Conservation (phyloP, 2,888 invertebrate species). For the Lasioglossum zephyrum region DNA sequence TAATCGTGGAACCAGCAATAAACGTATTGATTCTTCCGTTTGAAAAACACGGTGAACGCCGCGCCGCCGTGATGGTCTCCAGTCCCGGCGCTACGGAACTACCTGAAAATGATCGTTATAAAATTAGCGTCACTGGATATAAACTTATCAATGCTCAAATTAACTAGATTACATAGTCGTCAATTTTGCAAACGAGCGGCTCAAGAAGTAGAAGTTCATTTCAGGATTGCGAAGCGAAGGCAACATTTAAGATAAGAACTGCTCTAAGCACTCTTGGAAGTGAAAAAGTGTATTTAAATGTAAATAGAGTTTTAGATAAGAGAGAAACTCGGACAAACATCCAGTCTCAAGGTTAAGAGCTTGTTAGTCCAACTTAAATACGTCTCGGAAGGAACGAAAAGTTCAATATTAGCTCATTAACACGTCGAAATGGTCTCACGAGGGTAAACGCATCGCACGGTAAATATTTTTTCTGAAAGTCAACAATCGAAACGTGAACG, state of each 20-base stretch:
- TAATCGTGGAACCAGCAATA: not conserved
- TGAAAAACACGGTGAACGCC: not conserved
- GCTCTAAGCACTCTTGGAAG: not conserved
- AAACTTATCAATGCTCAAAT: too few species aligned
- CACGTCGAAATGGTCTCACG: constrained; percentile 32
- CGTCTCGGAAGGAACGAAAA: constrained; percentile 31
- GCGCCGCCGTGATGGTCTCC: too few species aligned
- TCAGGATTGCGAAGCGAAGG: not conserved
- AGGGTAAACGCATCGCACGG: constrained; percentile 30
- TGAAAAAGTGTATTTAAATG: not conserved
- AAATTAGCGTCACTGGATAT: too few species aligned
- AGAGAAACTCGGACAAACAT: not conserved
- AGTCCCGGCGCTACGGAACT: too few species aligned
- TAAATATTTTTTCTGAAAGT: constrained; percentile 46
- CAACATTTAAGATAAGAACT: not conserved
- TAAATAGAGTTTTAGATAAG: constrained; percentile 2
- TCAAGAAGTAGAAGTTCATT: not conserved
- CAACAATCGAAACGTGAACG: constrained; percentile 13
- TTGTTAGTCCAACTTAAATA: constrained; percentile 20
- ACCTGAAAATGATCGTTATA: too few species aligned
- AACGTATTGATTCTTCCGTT: not conserved
- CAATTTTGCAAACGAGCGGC: not conserved
- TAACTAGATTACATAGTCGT: too few species aligned
- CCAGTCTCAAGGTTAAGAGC: not conserved
- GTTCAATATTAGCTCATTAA: constrained; percentile 52